Evolutionary conservation across 2,888 invertebrate genomes (phyloP).

Genomic region (Eupithecia dodoneata): DNA sequence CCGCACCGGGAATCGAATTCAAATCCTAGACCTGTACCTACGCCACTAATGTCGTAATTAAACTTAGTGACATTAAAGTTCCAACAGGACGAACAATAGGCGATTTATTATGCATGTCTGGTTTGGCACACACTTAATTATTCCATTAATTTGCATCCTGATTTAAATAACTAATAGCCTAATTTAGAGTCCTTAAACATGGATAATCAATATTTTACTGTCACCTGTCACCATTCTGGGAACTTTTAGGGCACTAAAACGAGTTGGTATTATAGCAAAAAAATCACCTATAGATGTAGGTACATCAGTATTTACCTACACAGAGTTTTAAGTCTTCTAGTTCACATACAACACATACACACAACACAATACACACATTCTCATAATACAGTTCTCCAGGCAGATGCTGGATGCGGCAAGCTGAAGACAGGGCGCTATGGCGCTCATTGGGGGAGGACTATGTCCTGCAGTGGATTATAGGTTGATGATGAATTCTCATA

Average conservation of each 20-base stretch:
- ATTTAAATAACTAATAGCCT: not conserved
- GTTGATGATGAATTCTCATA: not conserved
- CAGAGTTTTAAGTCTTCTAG: no score
- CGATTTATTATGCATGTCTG: not conserved
- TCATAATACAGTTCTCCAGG: no score
- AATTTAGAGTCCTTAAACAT: not conserved
- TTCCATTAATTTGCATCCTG: constrained; percentile 1
- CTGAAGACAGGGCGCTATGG: no score
- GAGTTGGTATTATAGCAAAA: not conserved
- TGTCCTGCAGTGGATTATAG: no score
- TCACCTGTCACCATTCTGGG: not conserved
- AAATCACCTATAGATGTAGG: not conserved
- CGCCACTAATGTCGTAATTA: not conserved
- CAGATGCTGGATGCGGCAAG: no score
- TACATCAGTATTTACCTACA: no score
- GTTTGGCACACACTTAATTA: not conserved
- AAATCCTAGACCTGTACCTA: not conserved
- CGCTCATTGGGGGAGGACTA: no score
- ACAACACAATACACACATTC: no score
- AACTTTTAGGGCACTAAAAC: not conserved
- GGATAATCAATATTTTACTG: not conserved
- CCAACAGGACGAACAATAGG: not conserved
- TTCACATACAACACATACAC: no score
- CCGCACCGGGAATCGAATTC: not conserved
- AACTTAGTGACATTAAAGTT: not conserved